Percentiles rank a stretch among this genome's conserved stretches.
These are phyloP conservation scores for Tenodera sinensis DNA, from an alignment of 2,888 invertebrate species.

Conservation along the genomic window DNA sequence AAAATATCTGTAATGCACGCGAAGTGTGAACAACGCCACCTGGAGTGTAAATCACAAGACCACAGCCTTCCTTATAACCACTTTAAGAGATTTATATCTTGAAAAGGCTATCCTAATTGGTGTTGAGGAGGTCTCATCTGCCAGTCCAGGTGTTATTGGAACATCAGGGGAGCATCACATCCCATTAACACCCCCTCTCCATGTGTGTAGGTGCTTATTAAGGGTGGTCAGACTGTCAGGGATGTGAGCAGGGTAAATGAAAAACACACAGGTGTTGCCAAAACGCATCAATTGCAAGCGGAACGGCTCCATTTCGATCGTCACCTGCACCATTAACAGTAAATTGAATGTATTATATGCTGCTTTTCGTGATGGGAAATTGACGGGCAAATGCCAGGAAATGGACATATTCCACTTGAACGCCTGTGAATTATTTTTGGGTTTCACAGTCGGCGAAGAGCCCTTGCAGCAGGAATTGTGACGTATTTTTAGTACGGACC, in stretches of 20 bases:
- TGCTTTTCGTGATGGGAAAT: not conserved
- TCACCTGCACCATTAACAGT: not conserved
- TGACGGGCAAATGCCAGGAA: not conserved
- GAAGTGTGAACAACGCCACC: not conserved
- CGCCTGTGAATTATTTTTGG: not conserved
- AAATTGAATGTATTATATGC: not conserved
- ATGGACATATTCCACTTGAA: not conserved
- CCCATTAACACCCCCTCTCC: not conserved
- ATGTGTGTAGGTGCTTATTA: not conserved
- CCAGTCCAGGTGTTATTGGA: not conserved
- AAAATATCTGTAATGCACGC: not conserved
- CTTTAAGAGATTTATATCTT: not conserved
- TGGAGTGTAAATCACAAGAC: not conserved
- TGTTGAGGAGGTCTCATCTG: not conserved
- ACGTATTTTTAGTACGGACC: too few species aligned
- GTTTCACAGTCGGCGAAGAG: too few species aligned
- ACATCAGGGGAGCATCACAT: not conserved
- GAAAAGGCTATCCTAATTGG: not conserved
- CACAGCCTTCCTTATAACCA: not conserved
- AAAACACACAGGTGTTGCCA: not conserved
- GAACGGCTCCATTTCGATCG: not conserved
- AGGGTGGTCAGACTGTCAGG: not conserved
- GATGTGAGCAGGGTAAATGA: not conserved
- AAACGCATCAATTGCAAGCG: conserved; percentile 1
- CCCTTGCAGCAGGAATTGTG: too few species aligned